Evolutionary conservation across 2,113 vertebrate species (phyloP).

Genomic region (Pachypanchax playfairii): DNA sequence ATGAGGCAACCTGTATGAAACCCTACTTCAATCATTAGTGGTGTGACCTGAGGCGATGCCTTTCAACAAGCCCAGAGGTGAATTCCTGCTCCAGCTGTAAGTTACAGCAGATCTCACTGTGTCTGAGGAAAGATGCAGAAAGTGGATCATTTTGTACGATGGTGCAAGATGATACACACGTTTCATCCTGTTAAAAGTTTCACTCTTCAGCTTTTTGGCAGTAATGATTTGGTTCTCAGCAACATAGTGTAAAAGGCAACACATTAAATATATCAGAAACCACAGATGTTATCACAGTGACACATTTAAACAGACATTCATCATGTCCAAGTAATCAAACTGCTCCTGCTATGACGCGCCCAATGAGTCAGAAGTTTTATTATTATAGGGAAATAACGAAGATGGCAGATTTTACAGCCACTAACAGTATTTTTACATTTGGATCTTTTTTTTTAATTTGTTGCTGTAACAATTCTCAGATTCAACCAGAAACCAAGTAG

Average conservation of each 20-base stretch:
- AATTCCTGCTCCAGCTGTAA: constrained; percentile 55
- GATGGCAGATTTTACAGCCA: too few species aligned
- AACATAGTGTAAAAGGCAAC: not conserved
- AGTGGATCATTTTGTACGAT: constrained; percentile 1
- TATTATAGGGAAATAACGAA: too few species aligned
- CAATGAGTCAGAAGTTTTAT: too few species aligned
- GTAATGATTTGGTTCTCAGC: not conserved
- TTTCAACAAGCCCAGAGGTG: constrained; percentile 60
- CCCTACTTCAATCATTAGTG: constrained; percentile 13
- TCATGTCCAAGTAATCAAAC: too few species aligned
- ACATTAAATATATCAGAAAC: not conserved
- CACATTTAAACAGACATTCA: too few species aligned
- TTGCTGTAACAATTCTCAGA: not conserved
- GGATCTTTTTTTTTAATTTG: too few species aligned
- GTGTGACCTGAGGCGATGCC: constrained; percentile 60
- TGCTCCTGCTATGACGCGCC: too few species aligned
- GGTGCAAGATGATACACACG: not conserved
- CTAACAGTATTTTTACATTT: too few species aligned
- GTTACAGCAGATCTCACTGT: constrained; percentile 38
- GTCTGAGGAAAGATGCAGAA: constrained; percentile 6
- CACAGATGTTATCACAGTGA: not conserved
- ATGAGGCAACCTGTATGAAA: constrained; percentile 64
- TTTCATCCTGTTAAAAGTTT: not conserved
- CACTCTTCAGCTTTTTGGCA: accelerated
- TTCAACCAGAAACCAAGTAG: not conserved